Percentiles rank a stretch among this genome's conserved stretches.
Evolutionary conservation across 2,888 invertebrate species (phyloP).

Genomic region (Synergus itoensis): DNA sequence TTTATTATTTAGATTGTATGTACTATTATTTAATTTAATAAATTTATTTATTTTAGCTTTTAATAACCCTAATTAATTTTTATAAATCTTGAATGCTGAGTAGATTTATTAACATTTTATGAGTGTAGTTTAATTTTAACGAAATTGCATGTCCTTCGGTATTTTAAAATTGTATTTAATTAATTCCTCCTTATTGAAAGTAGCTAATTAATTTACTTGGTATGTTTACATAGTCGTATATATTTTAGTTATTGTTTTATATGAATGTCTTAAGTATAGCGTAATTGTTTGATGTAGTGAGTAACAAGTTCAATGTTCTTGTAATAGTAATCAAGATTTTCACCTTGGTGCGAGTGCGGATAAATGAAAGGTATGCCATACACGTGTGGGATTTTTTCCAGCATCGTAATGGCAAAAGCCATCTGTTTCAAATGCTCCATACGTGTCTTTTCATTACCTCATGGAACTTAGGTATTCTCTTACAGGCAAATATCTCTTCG

Average conservation of each 20-base stretch:
- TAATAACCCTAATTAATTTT: no score
- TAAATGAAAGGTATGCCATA: constrained; percentile 33
- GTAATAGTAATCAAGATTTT: constrained; percentile 30
- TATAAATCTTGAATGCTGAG: no score
- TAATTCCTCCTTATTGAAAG: no score
- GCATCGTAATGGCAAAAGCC: constrained; percentile 24
- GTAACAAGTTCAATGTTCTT: constrained; percentile 30
- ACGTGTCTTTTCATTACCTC: constrained; percentile 37
- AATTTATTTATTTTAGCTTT: no score
- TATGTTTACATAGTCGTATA: neutral
- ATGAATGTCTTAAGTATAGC: neutral
- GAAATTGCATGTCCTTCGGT: no score
- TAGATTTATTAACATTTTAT: no score
- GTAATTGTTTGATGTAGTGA: neutral
- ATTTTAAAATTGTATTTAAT: no score
- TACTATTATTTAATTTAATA: no score
- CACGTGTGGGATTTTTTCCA: constrained; percentile 27
- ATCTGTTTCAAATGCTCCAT: constrained; percentile 34
- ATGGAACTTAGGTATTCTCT: constrained; percentile 28
- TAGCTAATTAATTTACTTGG: neutral
- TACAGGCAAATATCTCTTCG: constrained; percentile 26
- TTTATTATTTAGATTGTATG: no score
- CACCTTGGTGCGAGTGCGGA: constrained; percentile 25
- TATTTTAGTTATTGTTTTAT: neutral
- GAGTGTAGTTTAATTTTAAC: no score